Base-by-base conservation (phyloP, 23 tunicate species). In the Aplidium turbinatum region DNA sequence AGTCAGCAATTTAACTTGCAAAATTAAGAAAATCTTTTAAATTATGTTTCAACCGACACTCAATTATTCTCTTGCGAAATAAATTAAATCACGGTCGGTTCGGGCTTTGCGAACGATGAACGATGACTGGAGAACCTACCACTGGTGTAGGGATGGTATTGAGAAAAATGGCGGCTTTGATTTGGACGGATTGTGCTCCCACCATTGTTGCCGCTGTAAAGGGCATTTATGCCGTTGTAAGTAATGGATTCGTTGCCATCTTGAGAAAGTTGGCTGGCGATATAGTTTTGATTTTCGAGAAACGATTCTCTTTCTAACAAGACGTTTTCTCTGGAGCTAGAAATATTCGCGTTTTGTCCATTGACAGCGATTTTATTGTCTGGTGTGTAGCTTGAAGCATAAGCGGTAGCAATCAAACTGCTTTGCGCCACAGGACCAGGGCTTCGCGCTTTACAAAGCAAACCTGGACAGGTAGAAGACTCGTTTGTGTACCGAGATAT, bases 121-220 rank as follows among this genome's bases (percentile, higher is more conserved):
- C 69, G 72, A 73, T 81, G 80, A 9, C 45, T 11, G 26, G 80
- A 31, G 24, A 58, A 58, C 30, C 64, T 27, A 36, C 18, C 36
- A 16, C 38, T 63, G 0, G 69, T 26, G 79, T 81, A 81, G 13
- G 87, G 87, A 55, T 81, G 87, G 40, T 81, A 81, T 31, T 58
- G 87, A 13, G 61, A 55, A 70, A 81, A 72, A 72, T 81, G 87
- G 77, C 87, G 79, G 45, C 52, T 52, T 0, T 70, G 35, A 19
- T 66, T 30, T 65, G 74, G 32, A 13, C 74, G 29, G 5, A 1
- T 5, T 2, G 70, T 29, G 34, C n/a, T n/a, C 56, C 33, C 13
- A 55, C 57, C 47, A 63, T 27, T 63, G 34, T 19, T 29, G 73
- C 47, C 72, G 29, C 54, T 45, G 36, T 85, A 85, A 39, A 85